These are phyloP conservation scores for Myrmecobius fasciatus DNA, from an alignment of 2,113 vertebrate genomes.

Conservation along the genomic window DNA sequence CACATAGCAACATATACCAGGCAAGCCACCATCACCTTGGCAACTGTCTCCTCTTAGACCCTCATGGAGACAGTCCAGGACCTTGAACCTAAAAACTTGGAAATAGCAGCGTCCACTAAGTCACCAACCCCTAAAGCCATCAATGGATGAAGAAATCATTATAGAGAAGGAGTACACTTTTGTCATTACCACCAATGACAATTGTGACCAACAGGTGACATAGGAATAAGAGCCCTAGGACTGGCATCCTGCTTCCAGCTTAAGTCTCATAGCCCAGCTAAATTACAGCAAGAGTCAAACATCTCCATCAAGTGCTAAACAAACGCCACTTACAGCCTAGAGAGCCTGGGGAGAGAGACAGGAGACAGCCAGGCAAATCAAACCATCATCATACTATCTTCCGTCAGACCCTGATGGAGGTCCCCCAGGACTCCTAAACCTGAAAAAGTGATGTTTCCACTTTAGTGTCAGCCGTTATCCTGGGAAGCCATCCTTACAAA, in stretches of 20 bases:
- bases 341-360: not conserved
- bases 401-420: not conserved
- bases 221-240: not conserved
- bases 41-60: not conserved
- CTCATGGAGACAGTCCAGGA: not conserved
- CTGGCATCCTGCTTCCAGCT: not conserved
- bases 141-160: not conserved
- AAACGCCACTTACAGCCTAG: not conserved
- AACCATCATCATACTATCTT: not conserved
- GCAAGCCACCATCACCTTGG: not conserved
- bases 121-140: not conserved
- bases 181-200: not conserved
- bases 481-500: not conserved
- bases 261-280: not conserved
- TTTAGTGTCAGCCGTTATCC: not conserved
- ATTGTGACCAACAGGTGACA: not conserved
- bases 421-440: not conserved
- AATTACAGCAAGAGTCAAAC: not conserved
- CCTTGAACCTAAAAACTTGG: not conserved
- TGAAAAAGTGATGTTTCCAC: not conserved
- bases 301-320: too few species aligned
- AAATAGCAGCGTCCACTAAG: not conserved
- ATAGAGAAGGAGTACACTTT: not conserved
- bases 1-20: not conserved
- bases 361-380: not conserved